Evolutionary conservation across 2,113 vertebrate genomes (phyloP), one percentile per base, ranked within the genome.

Genomic region (Litocranius walleri): DNA sequence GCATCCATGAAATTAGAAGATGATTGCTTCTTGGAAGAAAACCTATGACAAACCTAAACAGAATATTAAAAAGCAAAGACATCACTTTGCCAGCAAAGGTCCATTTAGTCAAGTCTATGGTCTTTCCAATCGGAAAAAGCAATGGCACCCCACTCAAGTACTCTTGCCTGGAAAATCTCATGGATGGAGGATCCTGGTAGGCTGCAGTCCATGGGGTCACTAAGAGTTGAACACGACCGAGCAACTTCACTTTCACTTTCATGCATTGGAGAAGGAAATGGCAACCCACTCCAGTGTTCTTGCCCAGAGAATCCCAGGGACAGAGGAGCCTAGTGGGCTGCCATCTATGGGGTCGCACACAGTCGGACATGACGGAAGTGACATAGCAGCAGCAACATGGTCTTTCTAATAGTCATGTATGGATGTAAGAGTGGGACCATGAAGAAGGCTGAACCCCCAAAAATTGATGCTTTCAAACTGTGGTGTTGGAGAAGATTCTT

Each of bases 291-390:
- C 23, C 57, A 59, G 57, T 59, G 1, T 59, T 59, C 57, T 59
- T 59, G 3, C 57, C 57, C 27, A 23, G 56, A 59, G 57, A 59
- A 59, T 59, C 23, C 23, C 57, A 59, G 9, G 57, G 23, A 59
- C 57, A 11, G 57, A 25, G 57, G 57, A 59, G 9, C 57, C 23
- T 59, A 25, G 4, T 57, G 56, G 23, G 23, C 56, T 57, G 9
- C 56, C 1, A 1, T 59, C 23, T 25, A 27, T 59, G 57, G 9
- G 9, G 57, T 27, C 9, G 0, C 57, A 59, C 10, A 11, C 23
- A 59, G 57, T 59, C 23, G 0, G 57, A 59, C 57, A 59, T 1
- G 23, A 59, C 0, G 3, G 23, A 59, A 59, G 25, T 0, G 25
- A 59, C 25, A 27, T 59, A 59, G 57, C 57, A 59, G 25, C 57